phyloP scores from a whole-genome alignment of 2,888 invertebrate species.

The Morpho deidamia region DNA sequence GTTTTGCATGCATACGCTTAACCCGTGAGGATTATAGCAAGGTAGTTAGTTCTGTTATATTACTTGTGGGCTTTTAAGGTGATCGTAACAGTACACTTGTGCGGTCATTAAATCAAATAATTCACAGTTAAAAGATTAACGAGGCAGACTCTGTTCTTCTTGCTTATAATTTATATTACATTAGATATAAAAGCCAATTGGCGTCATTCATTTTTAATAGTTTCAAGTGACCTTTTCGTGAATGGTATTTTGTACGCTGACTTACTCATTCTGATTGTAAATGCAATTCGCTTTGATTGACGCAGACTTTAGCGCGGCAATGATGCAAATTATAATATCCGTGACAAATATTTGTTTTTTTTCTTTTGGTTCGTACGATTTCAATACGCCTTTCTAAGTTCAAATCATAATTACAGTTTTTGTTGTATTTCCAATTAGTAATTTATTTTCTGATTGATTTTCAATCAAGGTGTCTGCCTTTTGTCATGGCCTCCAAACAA shows the following conservation, averaged over 20 bases:
- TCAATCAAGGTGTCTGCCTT: no score
- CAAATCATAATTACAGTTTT: neutral
- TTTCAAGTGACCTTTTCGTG: constrained; percentile 15
- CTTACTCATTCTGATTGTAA: constrained; percentile 4
- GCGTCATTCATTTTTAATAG: constrained; percentile 5
- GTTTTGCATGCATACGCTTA: no score
- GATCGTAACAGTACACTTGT: no score
- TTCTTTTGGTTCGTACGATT: neutral
- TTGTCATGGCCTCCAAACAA: no score
- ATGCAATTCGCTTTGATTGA: constrained; percentile 9
- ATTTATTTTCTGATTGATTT: neutral
- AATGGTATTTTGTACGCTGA: constrained; percentile 16
- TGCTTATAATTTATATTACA: constrained; percentile 8
- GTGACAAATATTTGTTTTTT: neutral
- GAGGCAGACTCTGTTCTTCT: neutral
- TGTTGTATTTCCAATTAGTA: neutral
- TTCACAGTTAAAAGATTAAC: constrained; percentile 4
- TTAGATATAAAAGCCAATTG: constrained; percentile 9
- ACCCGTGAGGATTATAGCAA: no score
- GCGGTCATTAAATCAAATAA: no score
- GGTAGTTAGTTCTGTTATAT: no score
- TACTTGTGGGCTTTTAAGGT: no score
- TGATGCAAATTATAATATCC: neutral
- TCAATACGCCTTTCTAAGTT: neutral
- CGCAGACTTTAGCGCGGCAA: neutral